Conservation (phyloP, 2,797 vertebrate species). For the Lerista edwardsae region DNA sequence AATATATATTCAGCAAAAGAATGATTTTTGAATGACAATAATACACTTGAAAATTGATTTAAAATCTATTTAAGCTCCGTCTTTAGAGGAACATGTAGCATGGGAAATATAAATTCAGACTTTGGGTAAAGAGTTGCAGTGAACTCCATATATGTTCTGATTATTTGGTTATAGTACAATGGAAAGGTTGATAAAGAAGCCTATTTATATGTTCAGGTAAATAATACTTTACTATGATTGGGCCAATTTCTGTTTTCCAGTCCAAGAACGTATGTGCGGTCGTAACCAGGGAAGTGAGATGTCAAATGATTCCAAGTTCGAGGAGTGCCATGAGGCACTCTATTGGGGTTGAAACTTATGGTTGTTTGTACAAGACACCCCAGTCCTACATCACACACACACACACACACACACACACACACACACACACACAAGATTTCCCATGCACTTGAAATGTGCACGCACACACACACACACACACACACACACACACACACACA, state of each 20-base stretch:
- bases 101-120: conserved; percentile 48
- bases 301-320: not conserved
- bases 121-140: not conserved
- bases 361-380: too few relatives aligned
- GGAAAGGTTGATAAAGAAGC: not conserved
- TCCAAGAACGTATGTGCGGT: not conserved
- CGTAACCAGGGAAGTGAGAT: not conserved
- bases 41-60: conserved; percentile 66
- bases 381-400: too few relatives aligned
- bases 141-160: conserved; percentile 26
- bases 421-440: too few relatives aligned
- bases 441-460: too few relatives aligned
- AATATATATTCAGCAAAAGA: conserved; percentile 43
- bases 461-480: too few relatives aligned
- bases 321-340: not conserved
- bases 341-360: not conserved
- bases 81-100: conserved; percentile 45
- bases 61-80: conserved; percentile 43
- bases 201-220: not conserved
- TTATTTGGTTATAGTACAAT: not conserved
- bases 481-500: too few relatives aligned
- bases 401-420: too few relatives aligned
- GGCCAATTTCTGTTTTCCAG: not conserved
- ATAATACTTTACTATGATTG: not conserved
- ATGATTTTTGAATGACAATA: conserved; percentile 51